phyloP scores from a whole-genome alignment of 92 coral and sea anemone genomes.

The Paragorgia papillata region DNA sequence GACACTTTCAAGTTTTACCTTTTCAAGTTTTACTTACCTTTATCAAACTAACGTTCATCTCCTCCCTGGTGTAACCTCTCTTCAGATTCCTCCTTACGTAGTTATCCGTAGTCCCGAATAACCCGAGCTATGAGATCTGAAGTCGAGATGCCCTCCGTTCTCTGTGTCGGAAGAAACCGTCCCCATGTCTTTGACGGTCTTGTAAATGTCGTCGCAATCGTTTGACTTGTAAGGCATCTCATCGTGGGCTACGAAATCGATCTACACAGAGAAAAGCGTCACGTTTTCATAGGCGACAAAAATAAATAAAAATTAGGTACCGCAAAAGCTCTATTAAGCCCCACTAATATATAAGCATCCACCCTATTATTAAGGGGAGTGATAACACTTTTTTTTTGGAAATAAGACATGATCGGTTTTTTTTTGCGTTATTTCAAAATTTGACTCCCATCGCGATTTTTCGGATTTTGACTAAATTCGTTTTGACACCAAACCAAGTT shows the following conservation, averaged over 20 bases:
- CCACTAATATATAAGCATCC: too few relatives aligned
- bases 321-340: too few relatives aligned
- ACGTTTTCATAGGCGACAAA: background rate
- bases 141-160: slow-evolving; percentile 97
- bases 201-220: slow-evolving; percentile 85
- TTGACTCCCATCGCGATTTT: too few relatives aligned
- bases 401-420: too few relatives aligned
- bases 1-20: too few relatives aligned
- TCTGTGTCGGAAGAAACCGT: slow-evolving; percentile 86
- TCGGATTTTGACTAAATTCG: too few relatives aligned
- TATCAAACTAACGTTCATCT: slow-evolving; percentile 88
- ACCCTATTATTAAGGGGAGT: too few relatives aligned
- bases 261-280: slow-evolving; percentile 55
- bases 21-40: slow-evolving; percentile 73
- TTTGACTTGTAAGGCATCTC: slow-evolving; percentile 92
- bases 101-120: slow-evolving; percentile 84
- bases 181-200: slow-evolving; percentile 86
- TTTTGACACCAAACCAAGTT: too few relatives aligned
- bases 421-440: too few relatives aligned
- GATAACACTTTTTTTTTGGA: too few relatives aligned
- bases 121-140: slow-evolving; percentile 96
- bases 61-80: slow-evolving; percentile 94
- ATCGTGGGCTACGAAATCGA: slow-evolving; percentile 98
- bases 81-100: slow-evolving; percentile 89
- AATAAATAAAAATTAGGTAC: too few relatives aligned